Evolutionary conservation across 2,113 vertebrate species (phyloP).

Genomic region (Telmatochromis sp.): DNA sequence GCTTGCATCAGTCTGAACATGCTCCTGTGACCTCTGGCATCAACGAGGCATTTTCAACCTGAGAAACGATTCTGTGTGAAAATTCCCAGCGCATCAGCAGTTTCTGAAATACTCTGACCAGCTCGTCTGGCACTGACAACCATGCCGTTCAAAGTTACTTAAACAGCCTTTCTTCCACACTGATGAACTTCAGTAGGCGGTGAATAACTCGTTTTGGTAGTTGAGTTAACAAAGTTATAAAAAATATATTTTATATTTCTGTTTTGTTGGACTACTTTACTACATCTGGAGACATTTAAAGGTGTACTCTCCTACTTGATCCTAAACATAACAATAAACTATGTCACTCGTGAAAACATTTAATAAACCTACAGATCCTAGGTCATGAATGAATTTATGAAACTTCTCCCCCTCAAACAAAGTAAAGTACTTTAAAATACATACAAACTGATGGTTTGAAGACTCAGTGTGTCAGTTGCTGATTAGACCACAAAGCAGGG

Average conservation of each 20-base stretch:
- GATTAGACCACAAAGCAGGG: constrained; percentile 47
- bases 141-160: not conserved
- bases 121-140: not conserved
- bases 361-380: not conserved
- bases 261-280: not conserved
- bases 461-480: constrained; percentile 21
- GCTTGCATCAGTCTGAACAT: not conserved
- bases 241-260: not conserved
- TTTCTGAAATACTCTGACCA: not conserved
- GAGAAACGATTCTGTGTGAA: not conserved
- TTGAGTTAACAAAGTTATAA: not conserved
- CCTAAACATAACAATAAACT: not conserved
- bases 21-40: not conserved
- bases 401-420: not conserved
- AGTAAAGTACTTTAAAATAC: not conserved
- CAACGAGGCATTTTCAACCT: not conserved
- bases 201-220: not conserved
- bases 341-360: not conserved
- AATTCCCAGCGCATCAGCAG: not conserved
- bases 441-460: not conserved
- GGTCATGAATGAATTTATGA: not conserved
- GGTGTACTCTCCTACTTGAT: not conserved
- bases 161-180: not conserved
- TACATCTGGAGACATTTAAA: not conserved
- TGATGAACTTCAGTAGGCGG: not conserved